Evolutionary conservation across 1,140 invertebrate genomes (phyloP).

Genomic region (Drosophila arizonae): DNA sequence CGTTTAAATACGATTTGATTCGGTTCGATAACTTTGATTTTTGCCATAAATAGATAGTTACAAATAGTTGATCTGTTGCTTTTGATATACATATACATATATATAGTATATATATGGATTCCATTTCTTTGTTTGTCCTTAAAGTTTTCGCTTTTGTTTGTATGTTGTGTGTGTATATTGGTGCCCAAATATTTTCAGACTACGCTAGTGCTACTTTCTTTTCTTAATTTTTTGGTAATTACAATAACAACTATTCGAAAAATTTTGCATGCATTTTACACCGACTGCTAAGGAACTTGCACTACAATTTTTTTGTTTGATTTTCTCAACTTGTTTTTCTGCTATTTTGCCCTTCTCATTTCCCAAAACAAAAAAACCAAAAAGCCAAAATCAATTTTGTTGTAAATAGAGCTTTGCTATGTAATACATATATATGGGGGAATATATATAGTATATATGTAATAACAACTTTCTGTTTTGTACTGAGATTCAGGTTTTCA

Average conservation of each 20-base stretch:
- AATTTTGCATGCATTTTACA: conserved; percentile 50
- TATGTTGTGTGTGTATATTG: conserved; percentile 65
- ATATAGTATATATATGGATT: conserved; percentile 8
- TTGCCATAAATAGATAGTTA: conserved; percentile 64
- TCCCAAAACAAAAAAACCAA: conserved; percentile 3
- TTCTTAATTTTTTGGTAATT: conserved; percentile 35
- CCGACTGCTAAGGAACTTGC: conserved; percentile 66
- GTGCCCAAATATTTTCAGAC: conserved; percentile 76
- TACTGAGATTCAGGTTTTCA: conserved; percentile 72
- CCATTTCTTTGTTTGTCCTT: background rate
- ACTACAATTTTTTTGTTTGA: conserved; percentile 46
- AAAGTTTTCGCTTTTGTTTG: conserved; percentile 21
- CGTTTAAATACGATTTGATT: conserved; percentile 56
- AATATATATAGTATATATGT: conserved; percentile 12
- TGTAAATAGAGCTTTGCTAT: conserved; percentile 7
- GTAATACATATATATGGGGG: conserved; percentile 6
- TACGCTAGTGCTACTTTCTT: conserved; percentile 65
- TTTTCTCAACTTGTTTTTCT: background rate
- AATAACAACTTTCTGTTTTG: conserved; percentile 46
- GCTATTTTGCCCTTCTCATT: background rate
- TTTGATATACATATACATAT: conserved; percentile 9
- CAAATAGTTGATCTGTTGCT: conserved; percentile 43
- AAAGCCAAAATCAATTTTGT: background rate
- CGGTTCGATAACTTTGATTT: conserved; percentile 35
- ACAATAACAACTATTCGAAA: conserved; percentile 51